Base-by-base conservation (phyloP, 2,797 vertebrate species). In the Schizopygopsis pylzovi region DNA sequence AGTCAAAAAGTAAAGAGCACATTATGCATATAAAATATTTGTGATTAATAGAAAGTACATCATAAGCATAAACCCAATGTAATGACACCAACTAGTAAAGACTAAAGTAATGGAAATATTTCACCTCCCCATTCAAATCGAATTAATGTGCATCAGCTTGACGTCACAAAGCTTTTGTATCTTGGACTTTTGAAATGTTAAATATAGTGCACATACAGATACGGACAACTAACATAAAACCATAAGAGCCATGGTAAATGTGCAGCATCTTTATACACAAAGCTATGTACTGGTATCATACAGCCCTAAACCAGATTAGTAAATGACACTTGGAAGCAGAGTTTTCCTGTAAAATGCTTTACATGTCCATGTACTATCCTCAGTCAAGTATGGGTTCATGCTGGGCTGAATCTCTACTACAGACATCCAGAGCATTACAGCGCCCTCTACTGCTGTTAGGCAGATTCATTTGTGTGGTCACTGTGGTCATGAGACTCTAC, bases 361-460 rank as follows among this genome's bases (percentile, higher is more conserved):
- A 61, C 39, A 61, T 20, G 3, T 39, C 33, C 33, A 33, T 33
- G 33, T 33, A 33, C 33, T 39, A 77, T 13, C 6, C 75, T 56
- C 49, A 39, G 18, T 16, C 22, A 25, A 43, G 13, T 15, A 59
- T 41, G 28, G 52, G 1, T 41, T 6, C 1, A 77, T 56, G 33
- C 16, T 41, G 6, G 37, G 20, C 22, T 54, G 20, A 54, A 39
- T 71, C 49, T 39, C 5, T 39, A 18, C 13, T 22, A 43, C 13
- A 43, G 4, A 25, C 1, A 41, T 63, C 18, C 16, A 41, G 37
- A 83, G 56, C 13, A 41, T 75, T 80, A 75, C 59, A 88, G 84
- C 52, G 45, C 87, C 85, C 79, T 67, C 85, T 81, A 43, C 78
- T 81, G 85, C 54, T 47, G 28, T n/a, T 20, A 81, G 6, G 10